Conservation (phyloP, 2,888 invertebrate genomes). For the Caenorhabditis zanzibari region DNA sequence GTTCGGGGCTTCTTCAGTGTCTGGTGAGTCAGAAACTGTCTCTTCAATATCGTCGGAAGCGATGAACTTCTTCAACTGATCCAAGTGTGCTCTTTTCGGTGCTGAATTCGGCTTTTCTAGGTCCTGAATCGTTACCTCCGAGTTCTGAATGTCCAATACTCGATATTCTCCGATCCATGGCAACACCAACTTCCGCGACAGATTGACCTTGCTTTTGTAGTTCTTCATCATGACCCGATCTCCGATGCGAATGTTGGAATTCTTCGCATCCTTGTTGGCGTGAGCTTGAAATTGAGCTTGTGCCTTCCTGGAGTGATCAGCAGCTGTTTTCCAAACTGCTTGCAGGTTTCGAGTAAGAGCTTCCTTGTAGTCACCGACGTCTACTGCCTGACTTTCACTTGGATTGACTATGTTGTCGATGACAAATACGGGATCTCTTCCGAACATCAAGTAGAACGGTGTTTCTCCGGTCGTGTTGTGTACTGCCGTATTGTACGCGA, state of each 20-base stretch:
- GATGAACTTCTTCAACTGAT: slow-evolving; percentile 1
- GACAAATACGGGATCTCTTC: background rate
- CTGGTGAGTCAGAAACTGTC: too few relatives aligned
- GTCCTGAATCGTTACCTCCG: background rate
- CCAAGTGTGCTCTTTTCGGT: background rate
- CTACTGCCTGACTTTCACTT: too few relatives aligned
- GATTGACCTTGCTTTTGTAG: background rate
- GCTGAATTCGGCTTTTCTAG: too few relatives aligned
- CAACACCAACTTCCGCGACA: background rate
- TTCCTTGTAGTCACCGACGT: background rate
- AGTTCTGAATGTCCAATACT: background rate
- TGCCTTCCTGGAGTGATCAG: background rate
- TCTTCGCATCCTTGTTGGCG: background rate
- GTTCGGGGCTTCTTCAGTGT: too few relatives aligned
- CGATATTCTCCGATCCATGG: background rate
- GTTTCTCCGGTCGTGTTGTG: too few relatives aligned
- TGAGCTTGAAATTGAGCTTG: background rate
- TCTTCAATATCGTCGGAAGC: too few relatives aligned
- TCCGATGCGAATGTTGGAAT: background rate
- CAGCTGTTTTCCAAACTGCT: background rate
- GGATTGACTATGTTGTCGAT: background rate
- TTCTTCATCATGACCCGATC: slow-evolving; percentile 7
- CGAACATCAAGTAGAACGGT: slow-evolving; percentile 11
- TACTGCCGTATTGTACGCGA: slow-evolving; percentile 10
- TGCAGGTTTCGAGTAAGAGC: background rate